Conservation (phyloP, 2,888 invertebrate genomes). For the Onchidella celtica region DNA sequence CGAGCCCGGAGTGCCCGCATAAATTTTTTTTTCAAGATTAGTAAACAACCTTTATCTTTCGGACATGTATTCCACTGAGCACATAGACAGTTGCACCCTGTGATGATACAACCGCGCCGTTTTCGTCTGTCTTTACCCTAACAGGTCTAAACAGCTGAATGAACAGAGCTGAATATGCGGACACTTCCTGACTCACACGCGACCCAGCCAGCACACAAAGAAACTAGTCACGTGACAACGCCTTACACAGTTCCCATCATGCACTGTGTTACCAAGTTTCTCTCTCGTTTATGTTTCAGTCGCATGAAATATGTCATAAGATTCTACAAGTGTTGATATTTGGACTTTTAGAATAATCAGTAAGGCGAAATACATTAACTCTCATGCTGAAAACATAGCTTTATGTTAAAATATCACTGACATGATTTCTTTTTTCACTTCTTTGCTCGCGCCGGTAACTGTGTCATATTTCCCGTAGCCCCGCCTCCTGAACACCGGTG, state of each 20-base stretch:
- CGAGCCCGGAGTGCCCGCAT: slow-evolving; percentile 59
- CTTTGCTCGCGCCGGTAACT: slow-evolving; percentile 17
- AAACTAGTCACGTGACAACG: slow-evolving; percentile 79
- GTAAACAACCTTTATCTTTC: background rate
- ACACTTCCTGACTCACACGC: slow-evolving; percentile 76
- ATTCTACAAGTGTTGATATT: too few species aligned
- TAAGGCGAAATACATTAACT: too few species aligned
- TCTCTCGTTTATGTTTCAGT: too few species aligned
- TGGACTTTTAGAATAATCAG: too few species aligned
- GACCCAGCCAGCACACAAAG: slow-evolving; percentile 77
- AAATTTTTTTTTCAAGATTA: slow-evolving; percentile 52
- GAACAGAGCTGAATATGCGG: slow-evolving; percentile 57
- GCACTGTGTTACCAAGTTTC: slow-evolving; percentile 55
- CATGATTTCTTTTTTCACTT: too few species aligned
- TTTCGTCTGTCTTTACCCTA: background rate
- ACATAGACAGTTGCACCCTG: slow-evolving; percentile 1
- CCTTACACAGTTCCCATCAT: slow-evolving; percentile 71
- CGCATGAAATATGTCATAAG: too few species aligned
- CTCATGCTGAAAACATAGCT: too few species aligned
- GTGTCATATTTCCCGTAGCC: slow-evolving; percentile 31
- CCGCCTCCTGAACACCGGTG: slow-evolving; percentile 18
- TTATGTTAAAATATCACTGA: too few species aligned
- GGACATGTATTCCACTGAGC: background rate
- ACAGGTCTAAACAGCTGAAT: slow-evolving; percentile 43
- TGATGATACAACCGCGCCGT: background rate